phyloP scores from a whole-genome alignment of 2,888 invertebrate species.

The Trypoxylon attenuatum region DNA sequence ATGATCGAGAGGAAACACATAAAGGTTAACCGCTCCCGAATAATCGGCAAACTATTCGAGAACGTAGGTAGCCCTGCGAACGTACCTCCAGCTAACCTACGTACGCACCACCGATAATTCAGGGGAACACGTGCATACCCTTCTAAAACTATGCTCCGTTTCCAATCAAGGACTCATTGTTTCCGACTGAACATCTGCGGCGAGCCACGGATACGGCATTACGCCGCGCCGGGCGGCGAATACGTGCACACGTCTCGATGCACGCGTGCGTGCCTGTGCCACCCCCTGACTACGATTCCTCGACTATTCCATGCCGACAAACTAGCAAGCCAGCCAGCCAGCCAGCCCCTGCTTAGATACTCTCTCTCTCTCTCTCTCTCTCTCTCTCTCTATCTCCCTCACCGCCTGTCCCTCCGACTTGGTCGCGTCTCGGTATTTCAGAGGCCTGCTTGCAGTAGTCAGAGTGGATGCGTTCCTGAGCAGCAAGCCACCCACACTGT shows the following conservation, averaged over 20 bases:
- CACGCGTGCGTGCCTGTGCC: slow-evolving; percentile 2
- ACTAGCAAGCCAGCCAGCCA: neutral
- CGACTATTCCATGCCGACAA: no score
- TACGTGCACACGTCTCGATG: slow-evolving; percentile 4
- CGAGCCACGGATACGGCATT: slow-evolving; percentile 4
- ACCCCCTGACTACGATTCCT: no score
- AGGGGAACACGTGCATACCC: slow-evolving; percentile 22
- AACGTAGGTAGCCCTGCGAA: neutral
- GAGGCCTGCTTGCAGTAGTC: no score
- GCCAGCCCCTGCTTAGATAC: neutral
- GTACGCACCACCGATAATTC: slow-evolving; percentile 25
- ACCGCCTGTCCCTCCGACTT: no score
- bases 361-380: slow-evolving; percentile 1
- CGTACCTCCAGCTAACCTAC: neutral
- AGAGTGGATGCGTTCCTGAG: slow-evolving; percentile 16
- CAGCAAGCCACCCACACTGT: slow-evolving; percentile 17
- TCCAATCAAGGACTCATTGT: slow-evolving; percentile 51
- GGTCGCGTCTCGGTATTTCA: no score
- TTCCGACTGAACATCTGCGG: slow-evolving; percentile 31
- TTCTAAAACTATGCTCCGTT: slow-evolving; percentile 44
- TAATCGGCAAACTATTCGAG: slow-evolving; percentile 37
- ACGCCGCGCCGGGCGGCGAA: slow-evolving; percentile 17
- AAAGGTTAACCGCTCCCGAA: slow-evolving; percentile 16
- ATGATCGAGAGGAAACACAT: slow-evolving; percentile 4
- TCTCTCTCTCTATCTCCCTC: slow-evolving; percentile 5